phyloP scores from a whole-genome alignment of 1,140 invertebrate genomes.

The Sminthurides bifidus region DNA sequence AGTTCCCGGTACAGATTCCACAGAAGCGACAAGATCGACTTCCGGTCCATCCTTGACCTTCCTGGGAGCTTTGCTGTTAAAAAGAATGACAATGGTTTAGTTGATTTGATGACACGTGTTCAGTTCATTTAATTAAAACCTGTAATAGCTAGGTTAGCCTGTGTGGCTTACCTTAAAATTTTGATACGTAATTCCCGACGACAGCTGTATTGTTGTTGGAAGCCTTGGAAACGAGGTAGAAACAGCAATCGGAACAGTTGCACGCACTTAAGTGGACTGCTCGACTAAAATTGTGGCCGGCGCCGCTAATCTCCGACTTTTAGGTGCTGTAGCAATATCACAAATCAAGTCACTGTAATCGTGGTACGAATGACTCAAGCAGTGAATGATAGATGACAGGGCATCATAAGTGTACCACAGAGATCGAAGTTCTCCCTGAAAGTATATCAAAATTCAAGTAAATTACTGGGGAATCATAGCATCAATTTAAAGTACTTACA shows the following conservation, averaged over 20 bases:
- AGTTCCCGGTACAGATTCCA: neutral
- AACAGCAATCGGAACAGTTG: slow-evolving; percentile 46
- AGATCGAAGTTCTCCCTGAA: slow-evolving; percentile 31
- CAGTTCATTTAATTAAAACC: too few species aligned
- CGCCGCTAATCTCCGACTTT: slow-evolving; percentile 55
- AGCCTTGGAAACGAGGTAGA: slow-evolving; percentile 17
- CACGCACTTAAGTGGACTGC: slow-evolving; percentile 50
- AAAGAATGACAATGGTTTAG: too few species aligned
- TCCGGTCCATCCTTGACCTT: too few species aligned
- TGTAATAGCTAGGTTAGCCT: too few species aligned
- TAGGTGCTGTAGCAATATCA: slow-evolving; percentile 49
- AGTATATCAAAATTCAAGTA: neutral
- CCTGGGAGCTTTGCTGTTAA: too few species aligned
- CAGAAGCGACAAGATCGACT: too few species aligned
- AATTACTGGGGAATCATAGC: too few species aligned
- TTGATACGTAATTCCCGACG: slow-evolving; percentile 3
- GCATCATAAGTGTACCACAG: slow-evolving; percentile 54
- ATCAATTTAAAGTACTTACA: too few species aligned
- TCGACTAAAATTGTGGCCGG: slow-evolving; percentile 56
- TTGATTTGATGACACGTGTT: too few species aligned
- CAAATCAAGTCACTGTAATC: slow-evolving; percentile 72
- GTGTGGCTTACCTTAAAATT: too few species aligned
- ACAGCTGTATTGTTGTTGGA: slow-evolving; percentile 31
- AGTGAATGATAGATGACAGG: slow-evolving; percentile 67
- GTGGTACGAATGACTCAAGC: slow-evolving; percentile 73